A percentile compares a stretch with the other conserved stretches of the same genome.
Conservation (phyloP, 2,888 invertebrate genomes). For the Brenthis hecate region DNA sequence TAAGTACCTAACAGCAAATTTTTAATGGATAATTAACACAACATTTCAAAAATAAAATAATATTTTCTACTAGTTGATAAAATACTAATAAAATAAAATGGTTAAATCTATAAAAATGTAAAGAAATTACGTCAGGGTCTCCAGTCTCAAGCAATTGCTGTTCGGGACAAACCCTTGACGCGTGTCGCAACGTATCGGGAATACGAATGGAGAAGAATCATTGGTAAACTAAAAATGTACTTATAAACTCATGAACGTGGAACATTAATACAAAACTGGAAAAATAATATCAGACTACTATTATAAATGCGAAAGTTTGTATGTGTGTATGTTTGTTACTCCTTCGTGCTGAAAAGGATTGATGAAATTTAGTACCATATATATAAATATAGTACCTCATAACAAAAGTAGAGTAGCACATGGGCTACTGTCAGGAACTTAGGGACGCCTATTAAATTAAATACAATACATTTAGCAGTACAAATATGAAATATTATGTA, state of each 20-base stretch:
- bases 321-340: no score
- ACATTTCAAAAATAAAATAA: neutral
- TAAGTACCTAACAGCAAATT: neutral
- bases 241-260: neutral
- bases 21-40: neutral
- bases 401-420: no score
- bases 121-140: slow-evolving; percentile 26
- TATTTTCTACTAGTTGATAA: neutral
- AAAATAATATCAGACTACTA: no score
- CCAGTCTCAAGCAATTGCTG: slow-evolving; percentile 33
- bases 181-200: slow-evolving; percentile 37
- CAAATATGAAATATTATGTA: neutral
- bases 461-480: no score
- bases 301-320: no score
- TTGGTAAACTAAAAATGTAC: slow-evolving; percentile 14
- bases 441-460: no score
- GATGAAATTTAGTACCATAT: no score
- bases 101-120: slow-evolving; percentile 31
- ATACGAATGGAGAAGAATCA: slow-evolving; percentile 35
- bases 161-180: slow-evolving; percentile 37
- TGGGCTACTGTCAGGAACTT: no score
- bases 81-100: slow-evolving; percentile 18
- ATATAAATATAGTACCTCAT: no score
- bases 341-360: no score
- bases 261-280: neutral